Percentiles rank a stretch among this genome's conserved stretches.
phyloP scores from a whole-genome alignment of 2,888 invertebrate species.

The Melanophora roralis region DNA sequence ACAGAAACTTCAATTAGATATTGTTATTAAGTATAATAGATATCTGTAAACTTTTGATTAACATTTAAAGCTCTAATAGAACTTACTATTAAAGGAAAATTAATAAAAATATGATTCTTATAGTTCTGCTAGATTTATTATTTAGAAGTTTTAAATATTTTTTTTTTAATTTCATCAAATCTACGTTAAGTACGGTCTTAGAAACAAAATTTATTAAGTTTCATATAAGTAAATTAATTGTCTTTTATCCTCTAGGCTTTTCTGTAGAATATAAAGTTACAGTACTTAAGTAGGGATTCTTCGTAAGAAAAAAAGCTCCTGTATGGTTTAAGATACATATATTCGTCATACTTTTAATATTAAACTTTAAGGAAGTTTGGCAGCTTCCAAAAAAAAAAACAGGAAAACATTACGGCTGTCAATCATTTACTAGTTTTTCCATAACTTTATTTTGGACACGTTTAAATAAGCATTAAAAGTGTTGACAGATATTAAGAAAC shows the following conservation, averaged over 20 bases:
- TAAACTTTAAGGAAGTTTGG: constrained; percentile 5
- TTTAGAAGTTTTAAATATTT: no score
- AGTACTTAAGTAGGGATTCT: background rate
- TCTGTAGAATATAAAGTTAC: constrained; percentile 1
- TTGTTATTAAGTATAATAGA: background rate
- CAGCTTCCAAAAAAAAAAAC: background rate
- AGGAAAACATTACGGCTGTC: constrained; percentile 42
- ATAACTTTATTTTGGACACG: constrained; percentile 3
- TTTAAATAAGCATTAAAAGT: constrained; percentile 36
- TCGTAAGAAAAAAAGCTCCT: background rate
- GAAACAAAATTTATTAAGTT: background rate
- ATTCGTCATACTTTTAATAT: background rate
- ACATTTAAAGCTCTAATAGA: no score
- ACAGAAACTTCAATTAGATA: constrained; percentile 30
- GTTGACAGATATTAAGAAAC: constrained; percentile 3
- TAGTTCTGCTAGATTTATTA: no score
- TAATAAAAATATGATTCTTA: no score
- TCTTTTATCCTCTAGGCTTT: background rate
- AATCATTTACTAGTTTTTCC: constrained; percentile 36
- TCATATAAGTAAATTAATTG: background rate
- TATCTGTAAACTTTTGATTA: no score
- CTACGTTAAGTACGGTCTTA: background rate
- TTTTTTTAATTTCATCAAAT: background rate
- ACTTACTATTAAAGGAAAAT: no score
- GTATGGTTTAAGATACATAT: background rate